Evolutionary conservation across 2,888 invertebrate species (phyloP).

Genomic region (Hipparchia sbordonii): DNA sequence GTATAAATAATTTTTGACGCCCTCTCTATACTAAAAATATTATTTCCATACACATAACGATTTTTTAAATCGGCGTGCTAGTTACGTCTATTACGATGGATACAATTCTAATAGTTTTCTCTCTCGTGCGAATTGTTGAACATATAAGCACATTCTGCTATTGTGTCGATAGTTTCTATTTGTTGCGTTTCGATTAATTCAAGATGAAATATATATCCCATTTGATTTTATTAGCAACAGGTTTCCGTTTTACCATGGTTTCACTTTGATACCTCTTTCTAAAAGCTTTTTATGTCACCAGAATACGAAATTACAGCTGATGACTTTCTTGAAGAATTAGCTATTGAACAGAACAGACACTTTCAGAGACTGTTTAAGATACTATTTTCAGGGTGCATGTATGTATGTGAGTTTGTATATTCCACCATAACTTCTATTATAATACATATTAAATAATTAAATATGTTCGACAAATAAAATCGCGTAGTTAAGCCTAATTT

Average conservation of each 20-base stretch:
- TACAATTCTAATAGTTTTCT: slow-evolving; percentile 24
- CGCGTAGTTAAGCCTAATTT: too few species aligned
- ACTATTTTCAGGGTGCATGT: too few species aligned
- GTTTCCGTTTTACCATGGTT: slow-evolving; percentile 1
- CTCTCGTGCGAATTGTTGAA: slow-evolving; percentile 14
- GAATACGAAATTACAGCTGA: neutral
- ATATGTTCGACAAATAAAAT: too few species aligned
- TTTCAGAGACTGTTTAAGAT: too few species aligned
- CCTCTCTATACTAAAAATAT: neutral
- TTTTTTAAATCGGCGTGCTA: slow-evolving; percentile 4
- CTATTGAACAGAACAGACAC: too few species aligned
- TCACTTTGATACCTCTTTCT: neutral
- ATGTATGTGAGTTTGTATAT: too few species aligned
- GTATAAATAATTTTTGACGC: neutral
- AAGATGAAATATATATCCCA: neutral
- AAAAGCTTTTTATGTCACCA: neutral
- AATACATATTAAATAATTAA: too few species aligned
- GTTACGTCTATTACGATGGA: slow-evolving; percentile 11
- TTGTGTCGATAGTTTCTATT: slow-evolving; percentile 34
- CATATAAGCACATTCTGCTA: slow-evolving; percentile 19
- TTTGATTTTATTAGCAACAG: slow-evolving; percentile 4
- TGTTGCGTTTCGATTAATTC: slow-evolving; percentile 39
- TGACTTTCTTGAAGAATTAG: neutral
- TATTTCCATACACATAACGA: neutral
- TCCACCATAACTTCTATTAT: too few species aligned